phyloP scores from a whole-genome alignment of 2,888 invertebrate species.

The Ganaspis brasiliensis region DNA sequence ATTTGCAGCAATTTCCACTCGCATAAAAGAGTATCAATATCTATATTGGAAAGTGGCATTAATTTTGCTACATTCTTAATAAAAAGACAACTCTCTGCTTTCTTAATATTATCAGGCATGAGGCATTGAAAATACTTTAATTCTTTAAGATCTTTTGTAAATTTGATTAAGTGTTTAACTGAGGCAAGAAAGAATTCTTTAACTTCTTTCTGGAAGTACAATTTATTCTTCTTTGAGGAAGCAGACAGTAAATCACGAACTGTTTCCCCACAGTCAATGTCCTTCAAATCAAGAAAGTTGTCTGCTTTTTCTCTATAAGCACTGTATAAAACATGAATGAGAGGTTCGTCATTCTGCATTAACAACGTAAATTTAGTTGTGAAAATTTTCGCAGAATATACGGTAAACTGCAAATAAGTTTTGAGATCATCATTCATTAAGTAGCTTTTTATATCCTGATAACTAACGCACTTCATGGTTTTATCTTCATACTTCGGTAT shows the following conservation, averaged over 20 bases:
- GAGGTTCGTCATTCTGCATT: slow-evolving; percentile 1
- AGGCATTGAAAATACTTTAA: slow-evolving; percentile 48
- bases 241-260: slow-evolving; percentile 19
- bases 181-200: slow-evolving; percentile 42
- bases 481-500: slow-evolving; percentile 14
- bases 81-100: slow-evolving; percentile 24
- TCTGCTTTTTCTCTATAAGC: background rate
- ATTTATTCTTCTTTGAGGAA: slow-evolving; percentile 42
- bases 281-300: background rate
- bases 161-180: slow-evolving; percentile 43
- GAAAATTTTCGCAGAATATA: background rate
- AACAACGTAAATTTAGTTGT: background rate
- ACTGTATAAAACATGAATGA: background rate
- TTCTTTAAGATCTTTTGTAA: slow-evolving; percentile 17
- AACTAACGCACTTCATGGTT: background rate
- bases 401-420: background rate
- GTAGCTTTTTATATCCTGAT: background rate
- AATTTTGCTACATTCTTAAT: slow-evolving; percentile 45
- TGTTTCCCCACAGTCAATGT: slow-evolving; percentile 29
- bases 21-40: slow-evolving; percentile 43
- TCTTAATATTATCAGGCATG: slow-evolving; percentile 43
- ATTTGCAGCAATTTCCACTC: slow-evolving; percentile 51
- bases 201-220: slow-evolving; percentile 40
- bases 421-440: background rate
- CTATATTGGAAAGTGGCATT: slow-evolving; percentile 46